Base-by-base conservation (phyloP, 2,888 invertebrate genomes). In the Lycocerus yunnanus region DNA sequence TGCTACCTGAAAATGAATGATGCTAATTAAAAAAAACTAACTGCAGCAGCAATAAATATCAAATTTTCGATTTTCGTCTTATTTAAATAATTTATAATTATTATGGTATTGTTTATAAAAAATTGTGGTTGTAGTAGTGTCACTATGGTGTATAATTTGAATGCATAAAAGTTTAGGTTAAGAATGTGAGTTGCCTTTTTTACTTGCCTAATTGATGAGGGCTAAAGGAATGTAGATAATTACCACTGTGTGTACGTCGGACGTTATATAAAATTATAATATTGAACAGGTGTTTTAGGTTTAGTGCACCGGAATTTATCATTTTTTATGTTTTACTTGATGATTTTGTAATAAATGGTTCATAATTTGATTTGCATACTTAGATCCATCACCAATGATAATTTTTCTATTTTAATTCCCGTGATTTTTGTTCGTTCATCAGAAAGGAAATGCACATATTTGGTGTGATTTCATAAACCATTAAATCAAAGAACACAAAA, bases 191-290 rank as follows among this genome's bases (percentile, higher is more conserved):
- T 76, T 80, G 78, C 71, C 78, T 80, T 78, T 78, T 80, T 81
- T 43, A 43, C 43, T 43, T 43, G 2, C 43, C 80, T 81, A 81
- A 81, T 81, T 81, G 81, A 80, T 79, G 81, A 79, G 79, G 80
- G 73, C 77, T 75, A 69, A 73, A 76, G 78, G 79, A 81, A 81
- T 81, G 81, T 78, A 76, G 80, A 81, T 81, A 81, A 81, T 81
- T 81, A 80, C 80, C 68, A 15, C 69, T 65, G 27, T 73, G 77
- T 74, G 66, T 72, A 68, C 73, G 60, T 58, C 71, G 66, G 71
- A 77, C 78, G 75, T 76, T 78, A 77, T 70, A 68, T 60, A 63
- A 16, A 43, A 43, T 43, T 43, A 43, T 43, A 43, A 43, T 43
- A 43, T 43, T 27, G 73, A 79, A 76, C 77, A 78, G 78, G 78